Base-by-base conservation (phyloP, 2,113 vertebrate species). In the Charadrius vociferus region DNA sequence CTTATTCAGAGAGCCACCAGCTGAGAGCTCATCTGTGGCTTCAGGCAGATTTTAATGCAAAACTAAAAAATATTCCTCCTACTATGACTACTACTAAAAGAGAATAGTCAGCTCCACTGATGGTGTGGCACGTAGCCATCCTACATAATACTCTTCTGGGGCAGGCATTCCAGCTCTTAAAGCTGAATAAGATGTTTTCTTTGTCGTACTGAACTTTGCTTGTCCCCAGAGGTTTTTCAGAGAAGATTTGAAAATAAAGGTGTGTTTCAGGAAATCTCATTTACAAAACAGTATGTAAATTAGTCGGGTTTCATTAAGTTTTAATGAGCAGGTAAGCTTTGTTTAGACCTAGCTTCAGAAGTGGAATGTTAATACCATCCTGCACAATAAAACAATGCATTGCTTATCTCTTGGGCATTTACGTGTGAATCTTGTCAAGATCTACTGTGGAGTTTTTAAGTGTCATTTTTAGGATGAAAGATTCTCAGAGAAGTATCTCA, bases 391-490 rank as follows among this genome's bases (percentile, higher is more conserved):
- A 97, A 94, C 80, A 92, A 78, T 37, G 30, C 63, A 80, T 81
- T 58, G 15, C 36, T 91, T 86, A 90, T 86, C 94, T 96, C 89
- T 89, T 77, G 95, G 86, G 93, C 70, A 91, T 92, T 91, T 85
- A 91, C 36, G 5, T 45, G 52, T 75, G 65, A 87, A 71, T 95
- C 91, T 93, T 93, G 65, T 86, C 83, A 89, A 95, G 89, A 85
- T 92, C 58, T 96, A 86, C 43, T 72, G 73, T 8, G 0, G 45
- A 95, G 74, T 83, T 93, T 91, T 94, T 79, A 88, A 83, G 86
- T 85, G 82, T 93, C 88, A 90, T 62, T 77, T 97, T 58, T 86
- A 82, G 55, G 83, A 95, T 96, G 45, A 96, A 96, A 94, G 81
- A 43, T 86, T 90, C 30, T 65, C 81, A 92, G 45, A 93, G 73